A percentile compares a stretch with the other conserved stretches of the same genome.
Evolutionary conservation across 2,888 invertebrate genomes (phyloP).

Genomic region (Eupithecia dodoneata): DNA sequence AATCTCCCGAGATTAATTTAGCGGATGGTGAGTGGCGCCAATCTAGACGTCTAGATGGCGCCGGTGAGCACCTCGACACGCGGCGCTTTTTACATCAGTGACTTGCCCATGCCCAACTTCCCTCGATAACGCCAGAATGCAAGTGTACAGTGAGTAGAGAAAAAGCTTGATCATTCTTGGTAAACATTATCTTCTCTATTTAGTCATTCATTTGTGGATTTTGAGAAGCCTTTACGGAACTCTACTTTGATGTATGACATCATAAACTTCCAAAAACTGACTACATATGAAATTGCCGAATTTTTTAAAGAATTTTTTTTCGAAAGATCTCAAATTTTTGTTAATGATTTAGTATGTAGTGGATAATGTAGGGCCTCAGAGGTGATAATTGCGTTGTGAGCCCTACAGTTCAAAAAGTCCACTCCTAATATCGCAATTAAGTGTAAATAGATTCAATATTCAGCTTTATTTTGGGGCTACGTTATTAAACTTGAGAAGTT

Average conservation of each 20-base stretch:
- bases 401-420: neutral
- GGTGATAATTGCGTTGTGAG: neutral
- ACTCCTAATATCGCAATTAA: neutral
- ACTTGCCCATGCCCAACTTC: constrained; percentile 62
- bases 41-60: constrained; percentile 84
- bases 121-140: constrained; percentile 54
- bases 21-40: constrained; percentile 66
- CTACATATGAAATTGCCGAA: neutral
- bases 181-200: neutral
- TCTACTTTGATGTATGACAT: neutral
- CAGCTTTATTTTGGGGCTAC: neutral
- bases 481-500: neutral
- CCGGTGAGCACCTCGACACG: constrained; percentile 68
- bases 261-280: neutral
- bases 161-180: constrained; percentile 2
- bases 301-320: neutral
- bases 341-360: neutral
- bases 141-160: neutral
- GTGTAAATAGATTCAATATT: neutral
- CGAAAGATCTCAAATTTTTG: neutral
- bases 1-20: constrained; percentile 73
- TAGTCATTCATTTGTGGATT: neutral
- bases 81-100: constrained; percentile 63
- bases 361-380: neutral
- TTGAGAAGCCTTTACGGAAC: neutral